Evolutionary conservation across 2,113 vertebrate genomes (phyloP), one percentile per base, ranked within the genome.

Genomic region (Macrotus californicus): DNA sequence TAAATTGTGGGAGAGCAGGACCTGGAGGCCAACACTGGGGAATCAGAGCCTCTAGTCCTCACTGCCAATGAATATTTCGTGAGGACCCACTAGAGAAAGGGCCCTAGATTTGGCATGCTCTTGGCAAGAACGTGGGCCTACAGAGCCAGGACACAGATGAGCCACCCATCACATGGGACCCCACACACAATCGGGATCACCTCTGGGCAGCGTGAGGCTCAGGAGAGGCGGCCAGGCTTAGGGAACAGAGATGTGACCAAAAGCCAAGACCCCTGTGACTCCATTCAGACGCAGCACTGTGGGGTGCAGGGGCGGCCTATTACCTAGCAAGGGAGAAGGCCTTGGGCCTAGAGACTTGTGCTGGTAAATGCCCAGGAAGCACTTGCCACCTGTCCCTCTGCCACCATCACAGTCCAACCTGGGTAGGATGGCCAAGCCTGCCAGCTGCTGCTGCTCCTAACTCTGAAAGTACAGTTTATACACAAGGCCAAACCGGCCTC

Each of bases 121-220:
- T 41, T 91, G 34, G 80, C 54, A 89, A 69, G 83, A 88, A 39
- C 0, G 0, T 2, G 29, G 41, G 39, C n/a, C 82, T 90, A 5
- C 0, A 8, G 16, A 50, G 75, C 86, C 87, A 80, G 92, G 80
- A 61, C 89, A 93, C 5, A 39, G 46, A 29, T 3, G 8, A 80
- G 77, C 41, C 52, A 11, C 13, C 22, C 13, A 34, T 26, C 70
- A 21, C 69, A 39, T 0, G 0, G 36, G 72, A 34, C 31, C 69
- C 48, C 10, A n/a, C 54, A 14, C 10, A 21, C 0, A 0, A 41
- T 8, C 2, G 12, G 41, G 24, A 15, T 50, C 59, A 24, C 36
- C 75, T 64, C 77, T 18, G 18, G 11, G 77, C 3, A 2, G 48
- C 83, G 39, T 3, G 19, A 13, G 36, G 66, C 80, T 36, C 1